Percentiles rank a stretch among this genome's conserved stretches.
Evolutionary conservation across 2,888 invertebrate genomes (phyloP).

Genomic region (Mimumesa dahlbomi): DNA sequence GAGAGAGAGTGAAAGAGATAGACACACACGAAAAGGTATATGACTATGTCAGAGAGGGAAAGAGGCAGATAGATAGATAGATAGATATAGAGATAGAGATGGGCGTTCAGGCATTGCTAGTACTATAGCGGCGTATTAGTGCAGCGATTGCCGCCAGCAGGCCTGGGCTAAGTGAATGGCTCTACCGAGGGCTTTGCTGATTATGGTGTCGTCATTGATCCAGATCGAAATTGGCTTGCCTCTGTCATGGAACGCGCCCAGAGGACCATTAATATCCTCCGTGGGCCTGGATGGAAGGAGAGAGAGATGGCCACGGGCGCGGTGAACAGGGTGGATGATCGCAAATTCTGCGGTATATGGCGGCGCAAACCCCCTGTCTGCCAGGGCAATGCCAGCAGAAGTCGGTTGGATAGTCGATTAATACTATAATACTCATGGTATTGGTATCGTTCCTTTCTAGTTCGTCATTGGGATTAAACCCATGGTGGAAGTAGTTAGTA

Average conservation of each 20-base stretch:
- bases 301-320: conserved; percentile 11
- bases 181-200: conserved; percentile 71
- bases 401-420: conserved; percentile 34
- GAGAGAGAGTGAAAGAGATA: background rate
- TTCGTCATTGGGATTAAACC: no score
- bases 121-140: conserved; percentile 51
- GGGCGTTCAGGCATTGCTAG: conserved; percentile 39
- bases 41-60: no score
- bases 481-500: no score
- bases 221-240: conserved; percentile 72
- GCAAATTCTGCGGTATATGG: conserved; percentile 42
- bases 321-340: conserved; percentile 18
- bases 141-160: conserved; percentile 57
- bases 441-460: background rate
- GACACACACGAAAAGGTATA: background rate
- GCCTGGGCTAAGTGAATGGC: conserved; percentile 71
- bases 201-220: conserved; percentile 74
- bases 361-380: conserved; percentile 13
- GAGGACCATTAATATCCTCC: conserved; percentile 72
- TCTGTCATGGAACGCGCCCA: conserved; percentile 69
- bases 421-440: conserved; percentile 17
- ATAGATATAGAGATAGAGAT: background rate
- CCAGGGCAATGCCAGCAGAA: conserved; percentile 9
- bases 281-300: conserved; percentile 20
- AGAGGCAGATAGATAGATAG: conserved; percentile 4